These are phyloP conservation scores for Rhopalosiphum nymphaeae DNA, from an alignment of 2,888 invertebrate genomes.

Conservation along the genomic window DNA sequence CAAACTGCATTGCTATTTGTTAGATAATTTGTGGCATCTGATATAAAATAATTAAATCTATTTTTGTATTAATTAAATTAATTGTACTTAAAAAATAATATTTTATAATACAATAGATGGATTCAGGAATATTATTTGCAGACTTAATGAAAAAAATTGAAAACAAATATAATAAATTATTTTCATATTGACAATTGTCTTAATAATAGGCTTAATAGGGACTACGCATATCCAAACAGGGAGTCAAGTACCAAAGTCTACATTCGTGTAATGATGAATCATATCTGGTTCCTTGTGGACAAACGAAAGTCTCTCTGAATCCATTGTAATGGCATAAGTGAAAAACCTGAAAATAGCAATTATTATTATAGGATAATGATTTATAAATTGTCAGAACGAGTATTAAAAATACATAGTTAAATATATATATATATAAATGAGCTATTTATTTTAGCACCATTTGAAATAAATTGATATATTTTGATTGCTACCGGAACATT, in stretches of 20 bases:
- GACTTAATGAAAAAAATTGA: not conserved
- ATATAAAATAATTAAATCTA: not conserved
- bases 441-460: not conserved
- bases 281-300: conserved; percentile 69
- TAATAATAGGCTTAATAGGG: not conserved
- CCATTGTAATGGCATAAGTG: conserved; percentile 69
- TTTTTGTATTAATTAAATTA: not conserved
- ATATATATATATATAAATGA: not conserved
- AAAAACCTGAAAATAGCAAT: conserved; percentile 68
- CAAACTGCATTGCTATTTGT: not conserved
- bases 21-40: not conserved
- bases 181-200: conserved; percentile 66
- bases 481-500: not conserved
- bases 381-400: not conserved
- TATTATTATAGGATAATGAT: not conserved
- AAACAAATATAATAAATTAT: not conserved
- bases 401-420: not conserved
- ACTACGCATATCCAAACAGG: conserved; percentile 38
- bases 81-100: not conserved
- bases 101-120: not conserved
- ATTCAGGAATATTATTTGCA: not conserved
- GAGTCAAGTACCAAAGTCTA: conserved; percentile 67
- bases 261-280: conserved; percentile 68
- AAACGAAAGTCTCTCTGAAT: conserved; percentile 69
- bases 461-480: not conserved